These are phyloP conservation scores for Bubo scandiacus DNA, from an alignment of 2,113 vertebrate genomes.

Conservation along the genomic window DNA sequence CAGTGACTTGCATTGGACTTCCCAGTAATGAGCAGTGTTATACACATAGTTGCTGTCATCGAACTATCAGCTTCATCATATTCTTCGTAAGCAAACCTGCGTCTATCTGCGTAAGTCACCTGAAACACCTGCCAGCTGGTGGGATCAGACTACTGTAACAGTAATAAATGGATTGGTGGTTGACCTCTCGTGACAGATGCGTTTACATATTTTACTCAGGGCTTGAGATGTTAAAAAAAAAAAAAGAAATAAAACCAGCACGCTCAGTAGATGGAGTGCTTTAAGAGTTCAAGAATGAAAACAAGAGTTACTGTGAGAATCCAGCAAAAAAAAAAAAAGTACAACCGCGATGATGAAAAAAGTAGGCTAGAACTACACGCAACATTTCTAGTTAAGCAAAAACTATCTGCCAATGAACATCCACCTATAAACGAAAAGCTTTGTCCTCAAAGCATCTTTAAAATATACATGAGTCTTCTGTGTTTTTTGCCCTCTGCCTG, in stretches of 20 bases:
- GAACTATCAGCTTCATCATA: not conserved
- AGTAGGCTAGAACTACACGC: not conserved
- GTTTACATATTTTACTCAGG: not conserved
- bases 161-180: not conserved
- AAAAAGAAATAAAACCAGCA: not conserved
- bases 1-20: not conserved
- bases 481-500: not conserved
- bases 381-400: not conserved
- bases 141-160: not conserved
- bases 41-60: not conserved
- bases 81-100: not conserved
- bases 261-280: not conserved
- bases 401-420: not conserved
- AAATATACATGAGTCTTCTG: not conserved
- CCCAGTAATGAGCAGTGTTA: rapidly evolving
- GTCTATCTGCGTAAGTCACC: not conserved
- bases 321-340: not conserved
- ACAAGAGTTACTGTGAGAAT: not conserved
- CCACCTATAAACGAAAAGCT: not conserved
- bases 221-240: not conserved
- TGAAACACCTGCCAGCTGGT: not conserved
- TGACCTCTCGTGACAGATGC: not conserved
- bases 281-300: not conserved
- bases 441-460: not conserved
- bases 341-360: not conserved